Evolutionary conservation across 2,888 invertebrate genomes (phyloP).

Genomic region (Stegophylla sp.): DNA sequence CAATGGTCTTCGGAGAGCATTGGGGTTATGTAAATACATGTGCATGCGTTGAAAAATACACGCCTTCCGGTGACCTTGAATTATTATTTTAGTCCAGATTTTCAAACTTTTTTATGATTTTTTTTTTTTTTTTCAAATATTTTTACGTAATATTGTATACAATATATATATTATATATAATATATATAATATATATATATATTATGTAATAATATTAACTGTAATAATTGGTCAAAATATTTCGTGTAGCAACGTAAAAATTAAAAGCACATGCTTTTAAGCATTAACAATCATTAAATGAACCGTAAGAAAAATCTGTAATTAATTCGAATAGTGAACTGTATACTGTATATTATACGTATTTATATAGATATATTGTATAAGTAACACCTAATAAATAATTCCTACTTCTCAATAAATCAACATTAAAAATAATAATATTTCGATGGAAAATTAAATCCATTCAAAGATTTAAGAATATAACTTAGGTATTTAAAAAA

Average conservation of each 20-base stretch:
- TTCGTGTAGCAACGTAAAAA: neutral
- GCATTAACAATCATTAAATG: constrained; percentile 4
- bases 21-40: constrained; percentile 53
- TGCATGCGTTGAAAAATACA: constrained; percentile 46
- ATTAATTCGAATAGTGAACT: neutral
- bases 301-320: neutral
- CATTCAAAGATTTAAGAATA: too few species aligned
- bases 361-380: too few species aligned
- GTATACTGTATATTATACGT: neutral
- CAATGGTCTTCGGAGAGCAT: constrained; percentile 49
- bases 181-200: too few species aligned
- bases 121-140: constrained; percentile 45
- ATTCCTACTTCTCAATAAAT: too few species aligned
- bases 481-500: too few species aligned
- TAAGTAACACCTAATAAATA: too few species aligned
- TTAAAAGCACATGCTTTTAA: neutral
- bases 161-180: too few species aligned
- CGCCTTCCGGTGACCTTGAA: constrained; percentile 56
- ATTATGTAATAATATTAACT: constrained; percentile 15
- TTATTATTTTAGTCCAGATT: constrained; percentile 47
- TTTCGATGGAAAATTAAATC: neutral
- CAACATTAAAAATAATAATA: neutral
- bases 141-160: constrained; percentile 41
- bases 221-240: constrained; percentile 1
- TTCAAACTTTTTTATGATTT: constrained; percentile 45